A percentile compares a stretch with the other conserved stretches of the same genome.
Evolutionary conservation across 2,797 vertebrate genomes (phyloP).

Genomic region (Eospalax fontanierii): DNA sequence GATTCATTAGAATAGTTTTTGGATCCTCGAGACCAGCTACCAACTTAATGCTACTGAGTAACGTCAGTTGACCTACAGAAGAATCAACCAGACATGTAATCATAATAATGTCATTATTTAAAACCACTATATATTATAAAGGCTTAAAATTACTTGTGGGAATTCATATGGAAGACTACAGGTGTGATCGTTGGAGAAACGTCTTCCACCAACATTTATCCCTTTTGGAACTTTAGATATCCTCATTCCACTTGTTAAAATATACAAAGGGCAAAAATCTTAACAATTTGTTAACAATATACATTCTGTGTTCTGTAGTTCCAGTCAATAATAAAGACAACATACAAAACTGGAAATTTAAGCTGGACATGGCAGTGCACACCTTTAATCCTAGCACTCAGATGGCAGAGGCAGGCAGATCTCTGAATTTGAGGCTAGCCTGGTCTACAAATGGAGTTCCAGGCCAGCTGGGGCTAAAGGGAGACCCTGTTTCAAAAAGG

Average conservation of each 20-base stretch:
- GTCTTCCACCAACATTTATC: neutral
- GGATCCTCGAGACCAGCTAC: slow-evolving; percentile 41
- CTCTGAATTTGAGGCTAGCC: too few species aligned
- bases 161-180: neutral
- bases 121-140: neutral
- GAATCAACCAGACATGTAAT: neutral
- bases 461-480: too few species aligned
- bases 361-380: too few species aligned
- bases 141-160: slow-evolving; percentile 5
- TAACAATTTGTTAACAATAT: slow-evolving; percentile 38
- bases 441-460: too few species aligned
- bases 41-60: neutral
- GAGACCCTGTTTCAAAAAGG: too few species aligned
- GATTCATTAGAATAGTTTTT: slow-evolving; percentile 40
- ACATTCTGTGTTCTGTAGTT: neutral
- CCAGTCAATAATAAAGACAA: slow-evolving; percentile 5
- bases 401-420: too few species aligned
- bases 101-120: neutral
- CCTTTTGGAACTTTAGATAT: neutral
- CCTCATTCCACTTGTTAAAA: too few species aligned
- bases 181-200: slow-evolving; percentile 20
- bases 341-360: neutral
- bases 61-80: slow-evolving; percentile 21
- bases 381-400: too few species aligned
- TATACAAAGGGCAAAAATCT: neutral